These are phyloP conservation scores for Moxostoma hubbsi DNA, from an alignment of 2,797 vertebrate genomes.

Conservation along the genomic window DNA sequence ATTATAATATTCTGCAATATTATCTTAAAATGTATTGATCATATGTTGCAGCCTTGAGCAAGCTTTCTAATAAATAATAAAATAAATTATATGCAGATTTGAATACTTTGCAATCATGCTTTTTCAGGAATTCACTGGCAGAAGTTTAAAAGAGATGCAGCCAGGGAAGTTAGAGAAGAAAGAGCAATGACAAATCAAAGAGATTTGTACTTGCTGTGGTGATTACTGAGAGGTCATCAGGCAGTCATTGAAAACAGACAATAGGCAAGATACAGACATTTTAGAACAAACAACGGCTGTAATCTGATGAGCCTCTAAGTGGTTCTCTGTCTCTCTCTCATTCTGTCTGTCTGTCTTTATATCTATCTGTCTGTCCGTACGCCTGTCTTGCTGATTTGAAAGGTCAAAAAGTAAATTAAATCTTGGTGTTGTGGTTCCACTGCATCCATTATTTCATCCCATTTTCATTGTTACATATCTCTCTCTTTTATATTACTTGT, in stretches of 20 bases:
- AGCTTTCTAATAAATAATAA: slow-evolving; percentile 1
- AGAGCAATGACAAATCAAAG: slow-evolving; percentile 12
- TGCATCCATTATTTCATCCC: slow-evolving; percentile 2
- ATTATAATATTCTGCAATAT: background rate
- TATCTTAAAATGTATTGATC: slow-evolving; percentile 4
- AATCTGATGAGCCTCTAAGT: slow-evolving; percentile 51
- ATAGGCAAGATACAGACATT: slow-evolving; percentile 4
- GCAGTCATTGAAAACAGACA: slow-evolving; percentile 27
- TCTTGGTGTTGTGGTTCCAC: slow-evolving; percentile 19
- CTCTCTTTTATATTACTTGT: slow-evolving; percentile 65
- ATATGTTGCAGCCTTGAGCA: slow-evolving; percentile 25
- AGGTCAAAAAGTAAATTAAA: slow-evolving; percentile 21
- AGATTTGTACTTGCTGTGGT: slow-evolving; percentile 10
- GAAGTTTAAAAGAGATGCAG: background rate
- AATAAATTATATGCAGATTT: slow-evolving; percentile 10
- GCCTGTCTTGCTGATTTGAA: slow-evolving; percentile 2
- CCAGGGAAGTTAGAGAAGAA: slow-evolving; percentile 14
- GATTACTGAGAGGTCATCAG: slow-evolving; percentile 24
- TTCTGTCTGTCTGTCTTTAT: background rate
- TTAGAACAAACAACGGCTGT: slow-evolving; percentile 23
- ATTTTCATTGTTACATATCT: background rate
- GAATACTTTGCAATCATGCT: slow-evolving; percentile 13
- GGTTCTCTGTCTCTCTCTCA: slow-evolving; percentile 57
- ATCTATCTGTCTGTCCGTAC: background rate
- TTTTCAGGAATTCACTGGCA: slow-evolving; percentile 22